Percentiles rank a stretch among this genome's conserved stretches.
Conservation (phyloP, 2,888 invertebrate genomes). For the Nemapogon koenigi region DNA sequence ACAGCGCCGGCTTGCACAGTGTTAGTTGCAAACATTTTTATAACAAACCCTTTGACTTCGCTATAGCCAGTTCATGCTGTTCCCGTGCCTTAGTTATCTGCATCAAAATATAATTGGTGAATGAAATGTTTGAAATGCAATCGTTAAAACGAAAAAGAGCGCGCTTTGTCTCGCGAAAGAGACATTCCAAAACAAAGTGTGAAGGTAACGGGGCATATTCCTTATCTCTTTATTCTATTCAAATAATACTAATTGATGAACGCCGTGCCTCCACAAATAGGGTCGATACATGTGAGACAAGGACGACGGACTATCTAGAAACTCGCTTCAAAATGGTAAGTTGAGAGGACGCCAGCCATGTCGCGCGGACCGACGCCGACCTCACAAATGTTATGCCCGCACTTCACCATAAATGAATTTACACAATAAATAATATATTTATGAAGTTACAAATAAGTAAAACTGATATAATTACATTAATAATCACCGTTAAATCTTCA, state of each 20-base stretch:
- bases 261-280: conserved; percentile 52
- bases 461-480: conserved; percentile 2
- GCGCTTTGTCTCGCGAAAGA: conserved; percentile 36
- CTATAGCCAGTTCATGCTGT: conserved; percentile 12
- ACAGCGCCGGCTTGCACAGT: conserved; percentile 67
- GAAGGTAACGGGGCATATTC: conserved; percentile 60
- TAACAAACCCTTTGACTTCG: too few relatives aligned
- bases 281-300: conserved; percentile 62
- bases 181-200: conserved; percentile 53
- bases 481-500: conserved; percentile 5
- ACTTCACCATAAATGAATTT: neutral
- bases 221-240: conserved; percentile 58
- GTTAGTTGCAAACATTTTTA: conserved; percentile 66
- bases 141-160: conserved; percentile 26
- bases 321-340: conserved; percentile 40
- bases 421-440: neutral
- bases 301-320: conserved; percentile 60
- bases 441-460: conserved; percentile 1
- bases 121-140: conserved; percentile 5
- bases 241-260: conserved; percentile 46
- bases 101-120: conserved; percentile 12
- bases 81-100: conserved; percentile 13
- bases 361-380: conserved; percentile 24
- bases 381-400: neutral
- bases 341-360: conserved; percentile 47